Evolutionary conservation across 2,113 vertebrate genomes (phyloP).

Genomic region (Apteryx owenii): DNA sequence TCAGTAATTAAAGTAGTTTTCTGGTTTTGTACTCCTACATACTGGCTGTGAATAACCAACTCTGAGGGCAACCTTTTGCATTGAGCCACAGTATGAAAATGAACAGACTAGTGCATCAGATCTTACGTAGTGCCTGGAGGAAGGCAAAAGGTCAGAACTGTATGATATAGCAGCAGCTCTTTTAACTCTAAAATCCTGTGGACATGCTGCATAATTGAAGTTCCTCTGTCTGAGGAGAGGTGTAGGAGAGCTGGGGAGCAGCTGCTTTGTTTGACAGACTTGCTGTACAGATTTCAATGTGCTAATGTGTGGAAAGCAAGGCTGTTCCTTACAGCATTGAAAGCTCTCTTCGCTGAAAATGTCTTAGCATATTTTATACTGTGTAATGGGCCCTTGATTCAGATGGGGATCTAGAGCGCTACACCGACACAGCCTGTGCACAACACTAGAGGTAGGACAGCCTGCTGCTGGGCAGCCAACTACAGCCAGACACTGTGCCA

Average conservation of each 20-base stretch:
- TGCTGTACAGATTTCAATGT: neutral
- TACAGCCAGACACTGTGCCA: neutral
- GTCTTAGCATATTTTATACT: neutral
- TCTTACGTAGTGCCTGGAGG: neutral
- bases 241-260: slow-evolving; percentile 15
- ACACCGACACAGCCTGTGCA: rapidly evolving
- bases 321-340: neutral
- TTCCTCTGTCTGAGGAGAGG: neutral
- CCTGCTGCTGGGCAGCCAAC: neutral
- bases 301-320: neutral
- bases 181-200: neutral
- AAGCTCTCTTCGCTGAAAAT: neutral
- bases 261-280: slow-evolving; percentile 18
- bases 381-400: neutral
- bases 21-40: neutral
- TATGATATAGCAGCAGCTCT: neutral
- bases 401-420: rapidly evolving
- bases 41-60: neutral
- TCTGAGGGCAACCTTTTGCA: neutral
- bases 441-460: rapidly evolving
- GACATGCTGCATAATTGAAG: neutral
- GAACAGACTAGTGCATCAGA: neutral
- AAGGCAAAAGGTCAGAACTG: neutral
- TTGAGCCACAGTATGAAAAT: rapidly evolving
- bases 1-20: neutral